Base-by-base conservation (phyloP, 1,140 invertebrate genomes). In the Zaprionus inermis region DNA sequence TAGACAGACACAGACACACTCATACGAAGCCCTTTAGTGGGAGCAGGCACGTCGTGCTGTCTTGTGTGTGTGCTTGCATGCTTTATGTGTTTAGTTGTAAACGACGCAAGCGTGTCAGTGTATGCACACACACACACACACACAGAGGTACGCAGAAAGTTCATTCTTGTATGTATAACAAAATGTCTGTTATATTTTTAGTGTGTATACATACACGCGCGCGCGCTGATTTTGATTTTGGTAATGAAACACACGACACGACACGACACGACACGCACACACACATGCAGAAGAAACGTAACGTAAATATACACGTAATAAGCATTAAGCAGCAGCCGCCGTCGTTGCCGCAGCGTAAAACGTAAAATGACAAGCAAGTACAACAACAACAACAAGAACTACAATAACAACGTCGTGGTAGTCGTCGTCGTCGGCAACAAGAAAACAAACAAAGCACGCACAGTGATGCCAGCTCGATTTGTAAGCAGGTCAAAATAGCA, bases 301-400 rank as follows among this genome's bases (percentile, higher is more conserved):
- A 86, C 75, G 82, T 84, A 84, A 84, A 81, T 85, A 81, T 85
- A 75, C 66, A 71, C 67, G 57, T 72, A 72, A 78, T 76, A 76
- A 51, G 68, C 72, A 71, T 58, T 70, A 54, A 74, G 32, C 51
- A 22, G 57, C 20, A 44, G 34, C 52, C n/a, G n/a, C n/a, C n/a
- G n/a, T n/a, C n/a, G n/a, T n/a, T n/a, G n/a, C n/a, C 52, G 38
- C 64, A 44, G 30, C 60, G 58, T 69, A 70, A 74, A 71, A 58
- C 38, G 52, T 63, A 64, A 49, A 49, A 49, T 49, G 4, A 49
- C 18, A 49, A 14, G 59, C 24, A 44, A 55, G 30, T 9, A 32
- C 30, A 32, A 10, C 32, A 59, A 56, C 18, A 51, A 24, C 58
- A 73, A 34, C 66, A 75, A 66, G 5, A 63, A 28, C 12, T 44